Conservation (phyloP, 2,113 vertebrate genomes). For the Heliornis fulica region DNA sequence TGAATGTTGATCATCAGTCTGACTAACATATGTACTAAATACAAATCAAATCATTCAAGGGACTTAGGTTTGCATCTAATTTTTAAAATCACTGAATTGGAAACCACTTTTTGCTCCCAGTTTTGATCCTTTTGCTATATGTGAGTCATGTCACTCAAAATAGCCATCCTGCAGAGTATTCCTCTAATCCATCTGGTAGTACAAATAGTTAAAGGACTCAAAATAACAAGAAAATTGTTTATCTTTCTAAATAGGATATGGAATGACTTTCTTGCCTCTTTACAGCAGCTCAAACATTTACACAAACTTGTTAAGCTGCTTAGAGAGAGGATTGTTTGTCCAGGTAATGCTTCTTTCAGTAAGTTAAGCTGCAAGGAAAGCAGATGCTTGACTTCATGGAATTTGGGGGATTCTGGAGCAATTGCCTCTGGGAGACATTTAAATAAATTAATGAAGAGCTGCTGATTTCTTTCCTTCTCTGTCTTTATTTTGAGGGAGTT, state of each 20-base stretch:
- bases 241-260: not conserved
- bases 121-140: not conserved
- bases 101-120: not conserved
- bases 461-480: not conserved
- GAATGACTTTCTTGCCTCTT: slow-evolving; percentile 19
- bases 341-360: slow-evolving; percentile 34
- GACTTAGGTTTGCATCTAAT: not conserved
- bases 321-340: slow-evolving; percentile 14
- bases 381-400: slow-evolving; percentile 21
- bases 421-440: slow-evolving; percentile 2
- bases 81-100: not conserved
- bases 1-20: slow-evolving; percentile 27
- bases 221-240: slow-evolving; percentile 35
- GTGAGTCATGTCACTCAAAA: not conserved
- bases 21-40: slow-evolving; percentile 6
- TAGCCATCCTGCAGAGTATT: not conserved
- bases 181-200: not conserved
- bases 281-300: slow-evolving; percentile 49
- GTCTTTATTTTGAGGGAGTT: slow-evolving; percentile 35
- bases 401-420: not conserved
- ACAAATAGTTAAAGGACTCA: not conserved
- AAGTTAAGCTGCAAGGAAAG: not conserved
- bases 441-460: slow-evolving; percentile 20
- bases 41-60: not conserved
- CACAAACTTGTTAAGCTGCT: slow-evolving; percentile 44